phyloP scores from a whole-genome alignment of 2,888 invertebrate genomes.

The Eretmocerus hayati region DNA sequence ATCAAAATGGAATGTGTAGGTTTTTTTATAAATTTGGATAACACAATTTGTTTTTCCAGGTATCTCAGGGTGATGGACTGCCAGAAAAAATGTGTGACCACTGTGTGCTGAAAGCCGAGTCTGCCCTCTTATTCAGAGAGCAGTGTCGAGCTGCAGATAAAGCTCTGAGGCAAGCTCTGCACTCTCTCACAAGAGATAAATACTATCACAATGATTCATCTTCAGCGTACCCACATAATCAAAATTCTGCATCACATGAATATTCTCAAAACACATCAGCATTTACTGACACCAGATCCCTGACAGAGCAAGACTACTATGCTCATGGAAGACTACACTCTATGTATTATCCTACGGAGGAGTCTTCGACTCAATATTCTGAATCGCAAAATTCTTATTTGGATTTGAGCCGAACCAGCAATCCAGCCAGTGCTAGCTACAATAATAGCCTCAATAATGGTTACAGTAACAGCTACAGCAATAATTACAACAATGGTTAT shows the following conservation, averaged over 20 bases:
- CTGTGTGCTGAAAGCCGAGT: conserved; percentile 43
- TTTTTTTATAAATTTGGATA: not conserved
- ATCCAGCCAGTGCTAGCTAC: conserved; percentile 18
- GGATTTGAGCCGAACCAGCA: conserved; percentile 28
- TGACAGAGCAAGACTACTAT: conserved; percentile 36
- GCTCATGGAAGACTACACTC: no score
- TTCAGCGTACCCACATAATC: conserved; percentile 38
- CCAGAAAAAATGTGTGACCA: conserved; percentile 45
- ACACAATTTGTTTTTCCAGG: conserved; percentile 30
- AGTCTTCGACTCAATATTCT: conserved; percentile 33
- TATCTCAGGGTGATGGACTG: conserved; percentile 44
- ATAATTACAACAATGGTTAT: no score
- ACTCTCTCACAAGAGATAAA: conserved; percentile 36
- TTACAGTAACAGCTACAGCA: no score
- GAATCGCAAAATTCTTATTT: conserved; percentile 36
- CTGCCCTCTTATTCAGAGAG: conserved; percentile 42
- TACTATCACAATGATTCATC: conserved; percentile 32
- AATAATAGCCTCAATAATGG: not conserved
- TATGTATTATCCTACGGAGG: conserved; percentile 32
- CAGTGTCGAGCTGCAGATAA: conserved; percentile 43
- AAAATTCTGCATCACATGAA: conserved; percentile 31
- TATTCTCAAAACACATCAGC: conserved; percentile 34
- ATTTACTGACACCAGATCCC: conserved; percentile 37
- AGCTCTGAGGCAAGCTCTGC: conserved; percentile 41
- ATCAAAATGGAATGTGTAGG: not conserved